Percentiles rank a stretch among this genome's conserved stretches.
Conservation (phyloP, 2,888 invertebrate species). For the Hirtodrosophila histrioides region DNA sequence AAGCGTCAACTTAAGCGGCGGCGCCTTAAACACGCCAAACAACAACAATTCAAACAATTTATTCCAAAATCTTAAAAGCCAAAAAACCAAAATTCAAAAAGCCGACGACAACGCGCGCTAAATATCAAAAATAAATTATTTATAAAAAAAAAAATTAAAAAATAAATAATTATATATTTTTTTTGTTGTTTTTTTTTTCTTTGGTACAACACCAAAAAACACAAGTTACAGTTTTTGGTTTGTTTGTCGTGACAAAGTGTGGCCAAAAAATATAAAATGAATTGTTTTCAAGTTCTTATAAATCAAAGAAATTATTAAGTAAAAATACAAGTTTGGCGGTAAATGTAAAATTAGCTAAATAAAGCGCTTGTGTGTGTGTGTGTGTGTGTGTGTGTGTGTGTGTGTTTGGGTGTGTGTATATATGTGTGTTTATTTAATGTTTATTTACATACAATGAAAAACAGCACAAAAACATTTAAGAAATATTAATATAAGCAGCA, state of each 20-base stretch:
- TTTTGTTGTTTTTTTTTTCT: slow-evolving; percentile 39
- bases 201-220: slow-evolving; percentile 1
- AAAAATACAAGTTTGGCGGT: slow-evolving; percentile 47
- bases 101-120: slow-evolving; percentile 63
- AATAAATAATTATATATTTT: slow-evolving; percentile 8
- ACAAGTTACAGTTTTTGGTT: slow-evolving; percentile 22
- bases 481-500: no score
- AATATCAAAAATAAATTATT: slow-evolving; percentile 11
- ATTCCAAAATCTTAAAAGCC: no score
- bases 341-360: slow-evolving; percentile 22
- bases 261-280: slow-evolving; percentile 1
- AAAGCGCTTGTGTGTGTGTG: slow-evolving; percentile 2
- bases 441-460: no score
- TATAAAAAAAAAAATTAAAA: neutral
- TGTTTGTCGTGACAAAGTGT: slow-evolving; percentile 37
- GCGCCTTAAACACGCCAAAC: slow-evolving; percentile 19
- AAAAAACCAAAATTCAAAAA: slow-evolving; percentile 6
- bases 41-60: slow-evolving; percentile 2
- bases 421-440: neutral
- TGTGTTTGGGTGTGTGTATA: neutral
- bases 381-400: neutral
- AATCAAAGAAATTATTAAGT: neutral
- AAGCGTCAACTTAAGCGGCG: slow-evolving; percentile 22
- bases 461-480: no score
- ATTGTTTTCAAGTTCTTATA: neutral